Evolutionary conservation across 2,888 invertebrate genomes (phyloP), one percentile per base, ranked within the genome.

Genomic region (Parapristionchus giblindavisi): DNA sequence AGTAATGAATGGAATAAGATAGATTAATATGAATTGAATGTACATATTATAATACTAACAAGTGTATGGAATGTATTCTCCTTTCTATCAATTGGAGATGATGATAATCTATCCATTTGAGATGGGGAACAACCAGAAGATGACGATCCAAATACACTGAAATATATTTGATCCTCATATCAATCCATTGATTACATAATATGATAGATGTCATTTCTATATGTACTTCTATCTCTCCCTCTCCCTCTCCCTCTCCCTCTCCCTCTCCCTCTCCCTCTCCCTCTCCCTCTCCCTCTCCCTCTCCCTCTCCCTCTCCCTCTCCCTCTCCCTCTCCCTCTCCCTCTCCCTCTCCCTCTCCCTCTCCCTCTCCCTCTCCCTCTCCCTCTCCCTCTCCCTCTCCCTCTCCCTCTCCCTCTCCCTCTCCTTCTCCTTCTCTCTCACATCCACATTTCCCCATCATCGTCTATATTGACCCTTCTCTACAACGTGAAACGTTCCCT

Each of bases 301-400:
- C 58, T 58, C 58, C 27, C 58, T 58, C 58, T 58, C 58, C 27
- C 58, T 52, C 75, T 56, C 75, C 36, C 56, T 75, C 75, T 56
- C 75, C 34, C 32, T 61, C n/a, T 29, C 72, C 52, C 27, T 51
- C 51, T 51, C 51, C 24, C 58, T 58, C n/a, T n/a, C n/a, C 24
- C 24, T 24, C 58, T 8, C 36, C 24, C 52, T 52, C 74, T 75
- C 27, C 8, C 74, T 54, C 54, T 75, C 75, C 27, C 14, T 58
- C 24, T 58, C 11, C n/a, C n/a, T n/a, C 11, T 58, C 58, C 27
- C n/a, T n/a, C n/a, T n/a, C n/a, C n/a, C n/a, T n/a, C n/a, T n/a
- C n/a, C n/a, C n/a, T n/a, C n/a, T n/a, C n/a, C n/a, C n/a, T n/a
- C n/a, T n/a, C n/a, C n/a, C n/a, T n/a, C n/a, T n/a, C n/a, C n/a